phyloP scores from a whole-genome alignment of 2,888 invertebrate species.

The Cryptocheilus praepositus region DNA sequence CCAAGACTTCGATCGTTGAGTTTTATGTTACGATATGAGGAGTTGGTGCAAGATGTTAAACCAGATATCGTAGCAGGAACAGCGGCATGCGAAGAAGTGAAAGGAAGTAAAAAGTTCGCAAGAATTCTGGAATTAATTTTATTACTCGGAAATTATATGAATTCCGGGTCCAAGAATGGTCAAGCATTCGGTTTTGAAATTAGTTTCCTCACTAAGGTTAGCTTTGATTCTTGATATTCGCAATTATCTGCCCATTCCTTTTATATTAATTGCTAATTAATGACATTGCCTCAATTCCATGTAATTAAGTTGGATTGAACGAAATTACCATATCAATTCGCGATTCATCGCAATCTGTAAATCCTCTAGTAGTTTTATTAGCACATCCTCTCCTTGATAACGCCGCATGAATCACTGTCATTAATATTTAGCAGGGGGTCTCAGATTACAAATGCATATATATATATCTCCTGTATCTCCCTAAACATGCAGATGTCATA shows the following conservation, averaged over 20 bases:
- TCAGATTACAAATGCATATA: too few relatives aligned
- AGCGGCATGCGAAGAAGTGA: slow-evolving; percentile 96
- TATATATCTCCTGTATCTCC: slow-evolving; percentile 17
- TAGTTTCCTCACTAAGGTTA: slow-evolving; percentile 93
- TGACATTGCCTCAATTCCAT: too few relatives aligned
- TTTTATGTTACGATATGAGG: slow-evolving; percentile 91
- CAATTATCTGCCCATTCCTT: too few relatives aligned
- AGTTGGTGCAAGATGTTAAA: slow-evolving; percentile 90
- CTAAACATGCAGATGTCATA: slow-evolving; percentile 25
- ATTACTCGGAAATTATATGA: slow-evolving; percentile 97
- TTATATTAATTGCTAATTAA: too few relatives aligned
- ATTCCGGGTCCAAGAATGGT: slow-evolving; percentile 94
- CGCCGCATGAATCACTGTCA: background rate
- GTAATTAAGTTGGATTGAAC: too few relatives aligned
- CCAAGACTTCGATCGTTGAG: slow-evolving; percentile 92
- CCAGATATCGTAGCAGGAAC: slow-evolving; percentile 96
- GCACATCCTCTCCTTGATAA: too few relatives aligned
- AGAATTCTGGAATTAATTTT: slow-evolving; percentile 92
- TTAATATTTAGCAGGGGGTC: slow-evolving; percentile 9
- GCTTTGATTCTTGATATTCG: slow-evolving; percentile 28
- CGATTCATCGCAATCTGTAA: too few relatives aligned
- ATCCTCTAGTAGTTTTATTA: too few relatives aligned
- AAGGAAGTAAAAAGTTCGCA: slow-evolving; percentile 91
- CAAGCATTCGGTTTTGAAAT: slow-evolving; percentile 98
- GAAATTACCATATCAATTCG: too few relatives aligned